A percentile compares a stretch with the other conserved stretches of the same genome.
Evolutionary conservation across 1,140 invertebrate species (phyloP).

Genomic region (Trypoxylus dichotomus): DNA sequence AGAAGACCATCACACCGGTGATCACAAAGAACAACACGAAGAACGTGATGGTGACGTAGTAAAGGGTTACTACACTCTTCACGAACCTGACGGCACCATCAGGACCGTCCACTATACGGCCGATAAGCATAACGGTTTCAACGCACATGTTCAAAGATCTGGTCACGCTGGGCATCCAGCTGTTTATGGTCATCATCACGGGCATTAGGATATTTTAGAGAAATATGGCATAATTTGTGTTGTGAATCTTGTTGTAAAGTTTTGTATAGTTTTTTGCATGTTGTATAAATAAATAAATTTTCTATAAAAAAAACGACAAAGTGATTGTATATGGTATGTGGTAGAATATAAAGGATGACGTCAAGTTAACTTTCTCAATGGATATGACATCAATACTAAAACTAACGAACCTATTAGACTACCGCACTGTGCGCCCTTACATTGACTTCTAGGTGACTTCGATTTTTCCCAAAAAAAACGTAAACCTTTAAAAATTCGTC

Average conservation of each 20-base stretch:
- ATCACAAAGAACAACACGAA: slow-evolving; percentile 18
- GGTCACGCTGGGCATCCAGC: slow-evolving; percentile 20
- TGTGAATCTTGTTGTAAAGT: neutral
- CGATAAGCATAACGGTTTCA: slow-evolving; percentile 24
- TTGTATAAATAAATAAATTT: neutral
- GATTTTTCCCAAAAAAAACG: no score
- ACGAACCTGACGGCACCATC: slow-evolving; percentile 29
- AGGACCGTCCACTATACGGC: slow-evolving; percentile 27
- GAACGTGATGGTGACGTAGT: neutral
- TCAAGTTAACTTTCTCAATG: no score
- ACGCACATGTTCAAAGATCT: neutral
- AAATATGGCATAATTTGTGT: no score
- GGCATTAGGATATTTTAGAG: neutral
- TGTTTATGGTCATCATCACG: neutral
- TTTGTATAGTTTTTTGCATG: neutral
- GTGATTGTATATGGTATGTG: no score
- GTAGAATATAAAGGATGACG: no score
- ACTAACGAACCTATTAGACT: no score
- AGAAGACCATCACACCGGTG: slow-evolving; percentile 5
- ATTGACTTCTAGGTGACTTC: no score
- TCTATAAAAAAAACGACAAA: neutral
- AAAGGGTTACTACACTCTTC: neutral
- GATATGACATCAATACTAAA: no score
- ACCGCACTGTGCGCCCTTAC: no score
- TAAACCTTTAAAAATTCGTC: no score